phyloP scores from a whole-genome alignment of 2,113 vertebrate species.

The Misgurnus mizolepis region DNA sequence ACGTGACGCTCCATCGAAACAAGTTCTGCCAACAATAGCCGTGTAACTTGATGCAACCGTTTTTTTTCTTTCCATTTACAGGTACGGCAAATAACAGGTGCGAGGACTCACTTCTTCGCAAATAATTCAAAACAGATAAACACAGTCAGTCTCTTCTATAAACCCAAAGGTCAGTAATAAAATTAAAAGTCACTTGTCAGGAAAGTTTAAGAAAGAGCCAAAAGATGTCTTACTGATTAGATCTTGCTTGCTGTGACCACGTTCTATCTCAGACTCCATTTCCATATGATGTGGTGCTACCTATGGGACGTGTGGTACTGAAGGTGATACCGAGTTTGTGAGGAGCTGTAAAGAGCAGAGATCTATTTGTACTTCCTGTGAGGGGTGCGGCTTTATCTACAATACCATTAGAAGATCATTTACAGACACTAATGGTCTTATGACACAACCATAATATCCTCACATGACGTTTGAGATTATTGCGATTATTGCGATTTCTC shows the following conservation, averaged over 20 bases:
- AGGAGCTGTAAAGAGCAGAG: not conserved
- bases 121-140: not conserved
- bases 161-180: too few relatives aligned
- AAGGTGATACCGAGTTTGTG: not conserved
- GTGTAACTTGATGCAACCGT: not conserved
- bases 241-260: conserved; percentile 64
- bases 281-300: conserved; percentile 54
- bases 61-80: not conserved
- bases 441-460: not conserved
- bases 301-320: not conserved
- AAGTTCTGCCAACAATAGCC: not conserved
- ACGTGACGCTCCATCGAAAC: not conserved
- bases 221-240: conserved; percentile 78
- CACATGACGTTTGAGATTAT: not conserved
- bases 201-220: not conserved
- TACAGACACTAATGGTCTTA: not conserved
- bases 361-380: not conserved
- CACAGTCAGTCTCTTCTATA: too few relatives aligned
- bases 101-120: not conserved
- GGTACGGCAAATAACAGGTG: not conserved
- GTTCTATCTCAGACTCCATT: conserved; percentile 70
- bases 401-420: conserved; percentile 31
- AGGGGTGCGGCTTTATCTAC: conserved; percentile 44
- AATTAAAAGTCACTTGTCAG: not conserved
- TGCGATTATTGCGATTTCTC: not conserved